These are phyloP conservation scores for Atta texana DNA, from an alignment of 1,140 invertebrate genomes.

Conservation along the genomic window DNA sequence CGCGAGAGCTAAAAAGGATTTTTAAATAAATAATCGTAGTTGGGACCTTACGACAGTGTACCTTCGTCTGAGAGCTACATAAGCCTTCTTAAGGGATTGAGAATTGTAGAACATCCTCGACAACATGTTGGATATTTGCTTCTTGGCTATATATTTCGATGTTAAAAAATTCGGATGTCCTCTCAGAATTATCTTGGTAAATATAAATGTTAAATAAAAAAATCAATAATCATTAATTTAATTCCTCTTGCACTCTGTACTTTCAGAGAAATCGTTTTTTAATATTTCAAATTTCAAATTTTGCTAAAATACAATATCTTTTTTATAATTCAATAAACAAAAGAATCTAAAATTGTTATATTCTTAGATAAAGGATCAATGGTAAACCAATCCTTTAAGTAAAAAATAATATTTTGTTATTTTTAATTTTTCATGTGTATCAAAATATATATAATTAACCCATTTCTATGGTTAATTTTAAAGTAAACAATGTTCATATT, in stretches of 20 bases:
- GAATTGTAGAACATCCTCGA: constrained; percentile 46
- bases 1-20: constrained; percentile 65
- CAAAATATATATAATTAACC: too few relatives aligned
- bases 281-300: not conserved
- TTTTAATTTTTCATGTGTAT: too few relatives aligned
- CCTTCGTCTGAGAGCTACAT: constrained; percentile 57
- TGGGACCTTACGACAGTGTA: constrained; percentile 48
- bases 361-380: too few relatives aligned
- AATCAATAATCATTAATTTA: constrained; percentile 26
- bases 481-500: too few relatives aligned
- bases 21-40: constrained; percentile 74
- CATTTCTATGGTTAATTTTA: too few relatives aligned
- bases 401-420: too few relatives aligned
- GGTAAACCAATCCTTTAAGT: too few relatives aligned
- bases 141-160: constrained; percentile 25
- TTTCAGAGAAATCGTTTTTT: not conserved
- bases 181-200: constrained; percentile 7
- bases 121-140: constrained; percentile 55
- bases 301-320: not conserved
- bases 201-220: not conserved
- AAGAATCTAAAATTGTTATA: not conserved
- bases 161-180: constrained; percentile 26
- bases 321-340: not conserved
- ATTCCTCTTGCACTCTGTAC: not conserved
- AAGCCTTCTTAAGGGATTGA: constrained; percentile 52